These are phyloP conservation scores for Varecia variegata DNA, from an alignment of 2,797 vertebrate genomes.

Conservation along the genomic window DNA sequence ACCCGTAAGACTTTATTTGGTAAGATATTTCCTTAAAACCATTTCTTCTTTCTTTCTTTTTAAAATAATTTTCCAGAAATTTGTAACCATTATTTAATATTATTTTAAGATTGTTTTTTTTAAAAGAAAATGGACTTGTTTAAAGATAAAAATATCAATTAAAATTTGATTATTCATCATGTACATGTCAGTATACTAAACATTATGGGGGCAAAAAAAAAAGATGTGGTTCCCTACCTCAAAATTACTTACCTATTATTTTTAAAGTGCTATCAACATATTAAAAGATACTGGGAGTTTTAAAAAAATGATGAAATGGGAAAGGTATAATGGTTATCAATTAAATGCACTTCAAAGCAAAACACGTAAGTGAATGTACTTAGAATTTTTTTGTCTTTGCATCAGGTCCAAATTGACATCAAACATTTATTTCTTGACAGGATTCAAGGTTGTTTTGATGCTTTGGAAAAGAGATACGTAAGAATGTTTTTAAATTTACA, in stretches of 20 bases:
- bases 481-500: constrained; percentile 79
- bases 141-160: constrained; percentile 35
- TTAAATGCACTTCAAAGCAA: constrained; percentile 47
- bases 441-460: constrained; percentile 96
- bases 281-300: background rate
- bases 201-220: background rate
- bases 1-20: constrained; percentile 49
- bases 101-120: constrained; percentile 55
- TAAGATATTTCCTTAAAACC: constrained; percentile 50
- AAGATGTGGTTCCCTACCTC: background rate
- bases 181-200: background rate
- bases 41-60: background rate
- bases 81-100: constrained; percentile 20
- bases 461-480: constrained; percentile 94
- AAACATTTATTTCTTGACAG: constrained; percentile 82
- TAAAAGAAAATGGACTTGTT: constrained; percentile 42
- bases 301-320: constrained; percentile 4
- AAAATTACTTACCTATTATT: background rate
- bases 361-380: constrained; percentile 19
- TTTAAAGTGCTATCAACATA: background rate
- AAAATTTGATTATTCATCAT: background rate
- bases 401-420: constrained; percentile 49
- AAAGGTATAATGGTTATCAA: constrained; percentile 7
- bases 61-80: constrained; percentile 33
- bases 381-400: constrained; percentile 43